These are phyloP conservation scores for Malacoraja senta DNA, from an alignment of 2,797 vertebrate genomes.

Conservation along the genomic window DNA sequence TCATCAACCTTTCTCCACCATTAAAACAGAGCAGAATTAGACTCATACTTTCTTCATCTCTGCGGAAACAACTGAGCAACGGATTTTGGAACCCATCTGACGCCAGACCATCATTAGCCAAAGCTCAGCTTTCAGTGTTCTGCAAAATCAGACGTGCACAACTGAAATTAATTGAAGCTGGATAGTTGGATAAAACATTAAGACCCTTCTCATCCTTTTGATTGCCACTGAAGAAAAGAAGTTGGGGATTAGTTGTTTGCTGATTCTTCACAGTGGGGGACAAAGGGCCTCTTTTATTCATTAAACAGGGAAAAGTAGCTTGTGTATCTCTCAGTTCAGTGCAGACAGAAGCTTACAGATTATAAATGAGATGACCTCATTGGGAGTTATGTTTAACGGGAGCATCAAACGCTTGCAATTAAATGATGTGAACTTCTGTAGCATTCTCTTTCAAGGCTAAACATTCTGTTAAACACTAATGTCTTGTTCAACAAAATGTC, in stretches of 20 bases:
- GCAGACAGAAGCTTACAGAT: neutral
- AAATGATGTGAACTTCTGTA: neutral
- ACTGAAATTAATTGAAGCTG: slow-evolving; percentile 31
- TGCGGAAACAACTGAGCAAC: slow-evolving; percentile 15
- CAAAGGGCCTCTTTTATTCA: neutral
- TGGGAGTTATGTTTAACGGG: neutral
- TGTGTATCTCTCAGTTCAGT: neutral
- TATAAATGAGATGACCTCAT: neutral
- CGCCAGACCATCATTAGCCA: neutral
- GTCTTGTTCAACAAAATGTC: neutral
- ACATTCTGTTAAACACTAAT: neutral
- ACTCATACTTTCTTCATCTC: neutral
- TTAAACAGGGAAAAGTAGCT: slow-evolving; percentile 6
- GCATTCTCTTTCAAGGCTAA: neutral
- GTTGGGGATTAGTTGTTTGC: slow-evolving; percentile 20
- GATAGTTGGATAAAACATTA: neutral
- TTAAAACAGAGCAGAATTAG: neutral
- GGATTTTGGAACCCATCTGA: slow-evolving; percentile 20
- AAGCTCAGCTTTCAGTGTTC: neutral
- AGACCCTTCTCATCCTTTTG: slow-evolving; percentile 8
- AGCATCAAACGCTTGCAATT: neutral
- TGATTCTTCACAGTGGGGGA: neutral
- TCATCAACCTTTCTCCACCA: neutral
- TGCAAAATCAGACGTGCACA: neutral
- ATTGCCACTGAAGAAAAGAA: neutral